Evolutionary conservation across 92 coral and sea anemone species (phyloP).

Genomic region (Montipora capitata): DNA sequence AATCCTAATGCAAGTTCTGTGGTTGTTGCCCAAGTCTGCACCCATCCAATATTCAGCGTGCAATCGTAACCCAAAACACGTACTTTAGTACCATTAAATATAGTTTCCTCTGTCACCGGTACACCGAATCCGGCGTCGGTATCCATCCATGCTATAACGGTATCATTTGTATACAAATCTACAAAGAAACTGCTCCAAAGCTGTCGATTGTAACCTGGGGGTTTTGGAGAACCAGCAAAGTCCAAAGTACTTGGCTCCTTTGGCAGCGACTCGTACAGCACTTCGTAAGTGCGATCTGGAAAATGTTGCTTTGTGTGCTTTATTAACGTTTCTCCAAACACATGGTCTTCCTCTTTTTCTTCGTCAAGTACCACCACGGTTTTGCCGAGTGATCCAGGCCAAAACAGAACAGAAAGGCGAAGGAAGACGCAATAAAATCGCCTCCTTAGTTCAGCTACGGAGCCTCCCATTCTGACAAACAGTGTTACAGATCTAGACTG

Average conservation of each 20-base stretch:
- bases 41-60: neutral
- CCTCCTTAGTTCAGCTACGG: neutral
- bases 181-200: neutral
- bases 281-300: neutral
- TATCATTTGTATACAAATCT: neutral
- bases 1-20: neutral
- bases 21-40: conserved; percentile 18
- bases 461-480: neutral
- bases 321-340: neutral
- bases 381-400: neutral
- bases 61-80: neutral
- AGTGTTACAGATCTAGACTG: neutral
- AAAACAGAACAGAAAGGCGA: neutral
- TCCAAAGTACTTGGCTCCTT: neutral
- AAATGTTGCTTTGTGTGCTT: neutral
- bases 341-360: neutral
- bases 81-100: neutral
- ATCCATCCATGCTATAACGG: neutral
- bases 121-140: neutral
- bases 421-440: neutral
- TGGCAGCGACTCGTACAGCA: neutral
- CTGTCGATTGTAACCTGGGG: neutral
- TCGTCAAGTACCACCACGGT: neutral
- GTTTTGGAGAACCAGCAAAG: too few species aligned
- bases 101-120: neutral